phyloP scores from a whole-genome alignment of 2,888 invertebrate species.

The Pogonocherus hispidulus region DNA sequence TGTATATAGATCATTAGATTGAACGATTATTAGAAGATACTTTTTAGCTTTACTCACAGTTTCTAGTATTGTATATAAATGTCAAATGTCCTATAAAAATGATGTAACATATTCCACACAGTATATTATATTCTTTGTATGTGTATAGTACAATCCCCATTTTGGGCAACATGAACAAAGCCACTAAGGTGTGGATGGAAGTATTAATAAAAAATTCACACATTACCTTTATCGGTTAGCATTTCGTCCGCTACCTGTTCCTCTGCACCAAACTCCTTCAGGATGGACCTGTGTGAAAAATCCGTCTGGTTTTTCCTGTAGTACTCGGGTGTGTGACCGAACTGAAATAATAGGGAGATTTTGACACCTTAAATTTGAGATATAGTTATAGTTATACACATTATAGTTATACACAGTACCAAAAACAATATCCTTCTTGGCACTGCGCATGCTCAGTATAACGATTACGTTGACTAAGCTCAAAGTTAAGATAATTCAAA shows the following conservation, averaged over 20 bases:
- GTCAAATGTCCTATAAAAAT: too few relatives aligned
- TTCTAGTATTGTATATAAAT: too few relatives aligned
- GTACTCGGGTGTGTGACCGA: conserved; percentile 84
- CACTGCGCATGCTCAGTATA: too few relatives aligned
- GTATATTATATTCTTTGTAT: conserved; percentile 1
- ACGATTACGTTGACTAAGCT: too few relatives aligned
- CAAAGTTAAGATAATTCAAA: too few relatives aligned
- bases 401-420: too few relatives aligned
- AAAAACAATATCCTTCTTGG: too few relatives aligned
- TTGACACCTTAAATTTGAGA: neutral
- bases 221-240: conserved; percentile 84
- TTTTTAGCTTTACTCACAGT: too few relatives aligned
- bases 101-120: conserved; percentile 16
- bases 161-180: conserved; percentile 57
- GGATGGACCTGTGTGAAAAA: conserved; percentile 78
- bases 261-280: conserved; percentile 79
- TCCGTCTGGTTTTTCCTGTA: conserved; percentile 79
- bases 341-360: conserved; percentile 69
- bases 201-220: conserved; percentile 1
- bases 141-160: conserved; percentile 39
- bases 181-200: conserved; percentile 43
- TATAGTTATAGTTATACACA: too few relatives aligned
- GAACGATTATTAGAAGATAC: too few relatives aligned
- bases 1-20: too few relatives aligned
- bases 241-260: conserved; percentile 77